Evolutionary conservation across 2,888 invertebrate genomes (phyloP).

Genomic region (Ennomos quercinarius): DNA sequence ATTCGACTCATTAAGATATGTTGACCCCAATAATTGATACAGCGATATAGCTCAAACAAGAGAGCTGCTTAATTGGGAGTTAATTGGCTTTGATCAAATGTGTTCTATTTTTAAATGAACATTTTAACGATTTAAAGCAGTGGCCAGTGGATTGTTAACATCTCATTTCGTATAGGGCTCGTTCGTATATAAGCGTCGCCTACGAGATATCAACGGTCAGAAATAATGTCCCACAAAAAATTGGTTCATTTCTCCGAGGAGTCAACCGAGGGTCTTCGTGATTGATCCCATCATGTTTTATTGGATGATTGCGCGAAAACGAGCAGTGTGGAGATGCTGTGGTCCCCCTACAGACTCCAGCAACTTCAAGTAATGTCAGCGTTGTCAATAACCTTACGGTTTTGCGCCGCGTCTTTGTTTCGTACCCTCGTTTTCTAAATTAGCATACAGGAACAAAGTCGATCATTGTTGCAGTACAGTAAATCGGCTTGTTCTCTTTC

Average conservation of each 20-base stretch:
- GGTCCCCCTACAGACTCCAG: constrained; percentile 69
- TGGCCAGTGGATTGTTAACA: constrained; percentile 11
- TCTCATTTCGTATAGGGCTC: neutral
- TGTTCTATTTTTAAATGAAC: constrained; percentile 83
- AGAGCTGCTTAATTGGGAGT: constrained; percentile 78
- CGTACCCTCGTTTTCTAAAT: constrained; percentile 23
- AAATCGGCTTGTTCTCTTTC: constrained; percentile 28
- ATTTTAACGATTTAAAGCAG: constrained; percentile 68
- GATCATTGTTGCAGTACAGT: constrained; percentile 25
- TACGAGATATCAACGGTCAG: constrained; percentile 17
- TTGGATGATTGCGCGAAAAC: constrained; percentile 85
- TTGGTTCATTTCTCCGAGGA: constrained; percentile 78
- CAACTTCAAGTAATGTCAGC: constrained; percentile 64
- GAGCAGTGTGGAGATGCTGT: constrained; percentile 67
- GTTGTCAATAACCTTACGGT: constrained; percentile 71
- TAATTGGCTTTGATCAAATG: constrained; percentile 84
- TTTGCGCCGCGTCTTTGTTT: constrained; percentile 35
- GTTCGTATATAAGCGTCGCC: no score
- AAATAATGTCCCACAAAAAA: constrained; percentile 43
- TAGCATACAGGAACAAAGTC: constrained; percentile 28
- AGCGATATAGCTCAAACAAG: constrained; percentile 63
- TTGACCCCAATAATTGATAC: constrained; percentile 71
- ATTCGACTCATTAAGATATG: constrained; percentile 64
- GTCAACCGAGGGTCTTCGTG: constrained; percentile 77
- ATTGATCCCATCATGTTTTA: constrained; percentile 80